Percentiles rank a stretch among this genome's conserved stretches.
Evolutionary conservation across 2,113 vertebrate genomes (phyloP).

Genomic region (Cepphus grylle): DNA sequence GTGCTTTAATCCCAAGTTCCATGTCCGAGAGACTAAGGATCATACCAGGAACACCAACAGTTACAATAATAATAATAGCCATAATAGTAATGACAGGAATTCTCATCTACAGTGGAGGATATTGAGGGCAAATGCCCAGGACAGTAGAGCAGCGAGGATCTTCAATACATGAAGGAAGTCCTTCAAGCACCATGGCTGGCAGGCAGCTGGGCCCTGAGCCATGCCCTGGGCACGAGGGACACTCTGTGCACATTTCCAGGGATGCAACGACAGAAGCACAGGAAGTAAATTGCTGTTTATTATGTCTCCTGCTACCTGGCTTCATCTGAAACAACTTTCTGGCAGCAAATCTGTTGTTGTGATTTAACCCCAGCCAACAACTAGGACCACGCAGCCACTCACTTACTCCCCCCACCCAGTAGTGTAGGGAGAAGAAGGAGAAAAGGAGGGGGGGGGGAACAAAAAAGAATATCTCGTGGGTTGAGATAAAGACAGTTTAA

Average conservation of each 20-base stretch:
- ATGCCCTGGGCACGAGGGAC: rapidly evolving
- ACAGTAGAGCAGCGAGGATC: not conserved
- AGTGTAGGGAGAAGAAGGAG: not conserved
- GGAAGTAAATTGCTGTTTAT: not conserved
- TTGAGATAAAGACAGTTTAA: not conserved
- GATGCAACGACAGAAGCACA: not conserved
- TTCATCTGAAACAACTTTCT: not conserved
- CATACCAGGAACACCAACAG: not conserved
- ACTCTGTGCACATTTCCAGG: not conserved
- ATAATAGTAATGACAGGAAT: not conserved
- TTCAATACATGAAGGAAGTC: not conserved
- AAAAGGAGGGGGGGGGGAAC: not conserved
- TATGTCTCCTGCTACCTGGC: no score
- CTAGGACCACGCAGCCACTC: not conserved
- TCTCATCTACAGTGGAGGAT: not conserved
- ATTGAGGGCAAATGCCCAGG: not conserved
- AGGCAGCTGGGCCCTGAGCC: not conserved
- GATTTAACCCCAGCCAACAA: not conserved
- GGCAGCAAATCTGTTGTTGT: not conserved
- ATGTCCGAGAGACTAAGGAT: not conserved
- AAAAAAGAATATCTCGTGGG: not conserved
- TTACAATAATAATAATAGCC: not conserved
- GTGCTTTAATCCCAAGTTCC: not conserved
- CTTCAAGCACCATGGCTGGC: rapidly evolving
- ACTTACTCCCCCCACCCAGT: not conserved